Evolutionary conservation across 2,797 vertebrate species (phyloP).

Genomic region (Balearica regulorum): DNA sequence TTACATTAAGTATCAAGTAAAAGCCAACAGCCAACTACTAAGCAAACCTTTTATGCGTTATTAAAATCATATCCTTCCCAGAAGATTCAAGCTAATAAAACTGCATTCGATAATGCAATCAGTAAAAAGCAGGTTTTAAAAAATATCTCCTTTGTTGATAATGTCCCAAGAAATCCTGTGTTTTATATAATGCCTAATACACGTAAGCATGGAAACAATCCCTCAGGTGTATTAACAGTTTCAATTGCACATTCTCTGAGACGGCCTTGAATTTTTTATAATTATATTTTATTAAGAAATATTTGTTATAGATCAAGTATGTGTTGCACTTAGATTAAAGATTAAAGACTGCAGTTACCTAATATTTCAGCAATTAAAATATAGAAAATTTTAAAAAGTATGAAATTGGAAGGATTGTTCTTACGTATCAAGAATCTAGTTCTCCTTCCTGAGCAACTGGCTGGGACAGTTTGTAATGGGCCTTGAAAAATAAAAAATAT

Average conservation of each 20-base stretch:
- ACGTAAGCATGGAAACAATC: background rate
- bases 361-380: background rate
- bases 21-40: conserved; percentile 53
- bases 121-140: conserved; percentile 38
- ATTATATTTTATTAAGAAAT: conserved; percentile 36
- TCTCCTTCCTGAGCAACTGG: background rate
- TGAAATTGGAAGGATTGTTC: background rate
- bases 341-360: background rate
- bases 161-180: conserved; percentile 22
- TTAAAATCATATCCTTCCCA: conserved; percentile 62
- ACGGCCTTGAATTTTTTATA: background rate
- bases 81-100: conserved; percentile 62
- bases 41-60: conserved; percentile 59
- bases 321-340: background rate
- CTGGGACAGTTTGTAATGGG: background rate
- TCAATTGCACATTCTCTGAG: background rate
- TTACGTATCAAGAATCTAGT: background rate
- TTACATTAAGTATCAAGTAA: conserved; percentile 64
- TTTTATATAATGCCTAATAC: conserved; percentile 17
- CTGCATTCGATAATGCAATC: conserved; percentile 53
- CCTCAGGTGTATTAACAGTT: background rate
- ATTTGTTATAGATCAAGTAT: background rate
- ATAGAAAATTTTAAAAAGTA: background rate
- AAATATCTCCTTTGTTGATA: conserved; percentile 14
- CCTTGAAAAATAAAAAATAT: background rate